These are phyloP conservation scores for Stenotaenia linearis DNA, from an alignment of 2,888 invertebrate species.

Conservation along the genomic window DNA sequence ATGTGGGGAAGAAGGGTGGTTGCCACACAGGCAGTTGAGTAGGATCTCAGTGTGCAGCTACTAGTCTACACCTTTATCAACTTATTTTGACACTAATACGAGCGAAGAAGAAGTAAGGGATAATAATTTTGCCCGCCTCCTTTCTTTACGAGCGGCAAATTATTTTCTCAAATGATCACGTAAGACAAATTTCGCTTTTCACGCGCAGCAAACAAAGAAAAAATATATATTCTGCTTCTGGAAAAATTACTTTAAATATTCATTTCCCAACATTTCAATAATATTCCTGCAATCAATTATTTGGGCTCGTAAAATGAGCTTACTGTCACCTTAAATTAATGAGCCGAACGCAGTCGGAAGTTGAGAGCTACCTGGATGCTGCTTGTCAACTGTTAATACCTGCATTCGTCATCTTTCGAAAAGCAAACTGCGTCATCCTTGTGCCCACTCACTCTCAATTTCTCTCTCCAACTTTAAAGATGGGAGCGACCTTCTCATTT, in stretches of 20 bases:
- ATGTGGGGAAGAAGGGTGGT: not conserved
- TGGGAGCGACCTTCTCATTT: not conserved
- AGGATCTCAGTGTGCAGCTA: not conserved
- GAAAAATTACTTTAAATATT: not conserved
- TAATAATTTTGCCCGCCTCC: slow-evolving; percentile 4
- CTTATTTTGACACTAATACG: slow-evolving; percentile 9
- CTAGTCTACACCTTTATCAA: slow-evolving; percentile 9
- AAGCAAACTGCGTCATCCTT: not conserved
- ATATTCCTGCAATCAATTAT: not conserved
- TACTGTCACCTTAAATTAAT: slow-evolving; percentile 5
- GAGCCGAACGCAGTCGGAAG: not conserved
- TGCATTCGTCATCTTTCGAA: not conserved
- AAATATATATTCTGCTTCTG: not conserved
- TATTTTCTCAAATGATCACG: not conserved
- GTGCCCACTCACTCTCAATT: not conserved
- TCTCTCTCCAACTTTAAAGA: not conserved
- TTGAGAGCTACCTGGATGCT: not conserved
- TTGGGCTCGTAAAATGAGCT: not conserved
- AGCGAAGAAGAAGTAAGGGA: not conserved
- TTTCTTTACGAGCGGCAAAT: slow-evolving; percentile 1
- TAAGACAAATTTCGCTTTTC: not conserved
- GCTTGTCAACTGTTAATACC: not conserved
- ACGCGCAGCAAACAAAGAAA: not conserved
- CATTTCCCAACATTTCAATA: not conserved
- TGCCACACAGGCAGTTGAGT: not conserved